Base-by-base conservation (phyloP, 2,888 invertebrate species). In the Conistra vaccinii region DNA sequence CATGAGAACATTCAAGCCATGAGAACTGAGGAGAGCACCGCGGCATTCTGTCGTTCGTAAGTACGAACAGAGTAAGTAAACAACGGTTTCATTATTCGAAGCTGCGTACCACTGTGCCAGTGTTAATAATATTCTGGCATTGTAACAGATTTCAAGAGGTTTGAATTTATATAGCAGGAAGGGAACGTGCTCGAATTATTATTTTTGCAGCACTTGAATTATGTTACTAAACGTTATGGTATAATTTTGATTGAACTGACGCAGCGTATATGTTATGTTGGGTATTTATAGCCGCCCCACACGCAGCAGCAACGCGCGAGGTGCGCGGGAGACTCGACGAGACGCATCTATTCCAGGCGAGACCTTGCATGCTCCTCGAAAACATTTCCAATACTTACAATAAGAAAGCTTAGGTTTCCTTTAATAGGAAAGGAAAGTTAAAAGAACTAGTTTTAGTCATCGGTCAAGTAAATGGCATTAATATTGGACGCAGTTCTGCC, bases 221-320 rank as follows among this genome's bases (percentile, higher is more conserved):
- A 87, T 85, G 88, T 89, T 90, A 85, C 85, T 84, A 86, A 89
- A 90, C 87, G 89, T 80, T 82, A 76, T 82, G 81, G 87, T 87
- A 87, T 87, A 90, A 85, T 91, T 91, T 91, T 90, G 91, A 92
- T 89, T 89, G 90, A 90, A 90, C 92, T 92, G 90, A 92, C 92
- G 90, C 89, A 90, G 90, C 91, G 92, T 91, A 92, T 91, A 20
- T 48, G 92, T 91, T 92, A 90, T 85, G 85, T 88, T 84, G 87
- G 85, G 90, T 96, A 96, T 96, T 96, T 94, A 94, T 96, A 96
- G 93, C 89, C 89, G 92, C 95, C 96, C 95, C 96, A 96, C 96
- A 93, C 95, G 95, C 95, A 90, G 95, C 86, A 91, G 89, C 87
- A 87, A 78, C 84, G 88, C 82, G 85, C 89, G 93, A 91, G 93